Evolutionary conservation across 92 coral and sea anemone genomes (phyloP).

Genomic region (Isaurus tuberculatus): DNA sequence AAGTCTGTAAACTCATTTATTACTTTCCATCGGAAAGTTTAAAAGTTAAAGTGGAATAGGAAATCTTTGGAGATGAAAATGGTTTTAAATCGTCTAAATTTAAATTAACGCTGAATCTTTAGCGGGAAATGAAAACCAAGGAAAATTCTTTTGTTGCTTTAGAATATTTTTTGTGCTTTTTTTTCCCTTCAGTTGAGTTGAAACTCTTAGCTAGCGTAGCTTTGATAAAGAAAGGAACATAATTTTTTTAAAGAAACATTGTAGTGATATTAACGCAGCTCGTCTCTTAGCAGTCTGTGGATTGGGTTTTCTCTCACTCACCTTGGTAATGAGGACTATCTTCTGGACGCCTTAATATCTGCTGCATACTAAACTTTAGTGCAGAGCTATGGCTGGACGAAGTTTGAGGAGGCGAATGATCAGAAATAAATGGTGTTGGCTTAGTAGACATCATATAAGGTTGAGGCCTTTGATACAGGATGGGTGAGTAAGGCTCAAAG

Average conservation of each 20-base stretch:
- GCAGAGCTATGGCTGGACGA: conserved; percentile 25
- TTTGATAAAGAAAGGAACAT: background rate
- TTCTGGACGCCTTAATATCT: conserved; percentile 9
- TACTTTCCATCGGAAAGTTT: background rate
- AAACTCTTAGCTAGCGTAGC: background rate
- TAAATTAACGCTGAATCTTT: background rate
- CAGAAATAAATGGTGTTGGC: conserved; percentile 8
- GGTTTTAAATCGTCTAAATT: background rate
- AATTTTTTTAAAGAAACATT: too few relatives aligned
- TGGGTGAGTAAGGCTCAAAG: conserved; percentile 22
- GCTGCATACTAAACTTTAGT: conserved; percentile 26
- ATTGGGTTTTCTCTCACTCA: background rate
- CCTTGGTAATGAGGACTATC: conserved; percentile 33
- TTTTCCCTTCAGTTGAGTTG: background rate
- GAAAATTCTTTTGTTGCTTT: background rate
- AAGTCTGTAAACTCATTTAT: background rate
- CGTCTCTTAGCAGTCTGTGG: background rate
- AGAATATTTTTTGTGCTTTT: background rate
- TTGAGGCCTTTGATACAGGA: conserved; percentile 18
- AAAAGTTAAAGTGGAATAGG: background rate
- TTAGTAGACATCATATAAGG: conserved; percentile 32
- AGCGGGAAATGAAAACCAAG: background rate
- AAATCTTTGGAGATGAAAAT: background rate
- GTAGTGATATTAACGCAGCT: background rate
- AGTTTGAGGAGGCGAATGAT: conserved; percentile 13